phyloP scores from a whole-genome alignment of 1,140 invertebrate species.

The Helicorthomorpha holstii region DNA sequence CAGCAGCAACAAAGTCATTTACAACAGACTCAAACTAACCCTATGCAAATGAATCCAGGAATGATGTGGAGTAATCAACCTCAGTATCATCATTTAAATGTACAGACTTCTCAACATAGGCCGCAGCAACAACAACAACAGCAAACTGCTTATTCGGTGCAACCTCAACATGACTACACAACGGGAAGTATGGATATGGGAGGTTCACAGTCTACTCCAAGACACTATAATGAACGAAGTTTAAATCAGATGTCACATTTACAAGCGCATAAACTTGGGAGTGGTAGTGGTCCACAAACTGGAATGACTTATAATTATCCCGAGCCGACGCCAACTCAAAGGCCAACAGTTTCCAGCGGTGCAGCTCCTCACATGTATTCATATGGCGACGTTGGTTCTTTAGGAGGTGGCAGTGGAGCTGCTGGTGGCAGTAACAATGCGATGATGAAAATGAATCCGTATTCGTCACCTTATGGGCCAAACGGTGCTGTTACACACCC shows the following conservation, averaged over 20 bases:
- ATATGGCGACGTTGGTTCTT: neutral
- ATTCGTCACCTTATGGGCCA: conserved; percentile 1
- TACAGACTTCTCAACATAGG: neutral
- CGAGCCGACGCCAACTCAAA: neutral
- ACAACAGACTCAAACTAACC: neutral
- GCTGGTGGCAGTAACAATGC: too few relatives aligned
- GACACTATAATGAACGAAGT: too few relatives aligned
- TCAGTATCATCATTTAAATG: neutral
- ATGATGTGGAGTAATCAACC: conserved; percentile 1
- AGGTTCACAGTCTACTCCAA: neutral
- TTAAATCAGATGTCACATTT: too few relatives aligned
- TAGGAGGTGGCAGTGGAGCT: neutral
- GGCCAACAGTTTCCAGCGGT: neutral
- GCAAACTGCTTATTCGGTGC: neutral
- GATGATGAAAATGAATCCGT: conserved; percentile 3
- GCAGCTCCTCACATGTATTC: neutral
- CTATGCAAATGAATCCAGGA: conserved; percentile 9
- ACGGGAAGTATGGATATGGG: neutral
- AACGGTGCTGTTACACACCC: conserved; percentile 5
- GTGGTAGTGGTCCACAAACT: too few relatives aligned
- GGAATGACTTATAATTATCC: neutral
- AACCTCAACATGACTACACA: neutral
- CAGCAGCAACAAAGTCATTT: neutral
- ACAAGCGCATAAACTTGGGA: too few relatives aligned
- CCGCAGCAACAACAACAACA: neutral